Evolutionary conservation across 1,140 invertebrate genomes (phyloP).

Genomic region (Tribolium madens): DNA sequence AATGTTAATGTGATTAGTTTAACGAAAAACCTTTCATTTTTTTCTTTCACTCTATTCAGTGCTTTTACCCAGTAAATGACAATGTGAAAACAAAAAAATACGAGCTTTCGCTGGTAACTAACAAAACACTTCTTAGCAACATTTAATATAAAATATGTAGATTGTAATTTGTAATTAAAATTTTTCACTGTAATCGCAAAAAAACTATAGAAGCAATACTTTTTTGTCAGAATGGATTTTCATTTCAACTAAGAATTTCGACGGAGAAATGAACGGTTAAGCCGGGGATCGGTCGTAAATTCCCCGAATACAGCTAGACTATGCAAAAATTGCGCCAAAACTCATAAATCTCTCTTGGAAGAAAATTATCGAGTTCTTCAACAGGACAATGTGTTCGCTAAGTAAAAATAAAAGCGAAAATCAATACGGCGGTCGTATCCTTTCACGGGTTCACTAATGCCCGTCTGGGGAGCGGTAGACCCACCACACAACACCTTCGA

Average conservation of each 20-base stretch:
- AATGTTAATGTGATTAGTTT: slow-evolving; percentile 14
- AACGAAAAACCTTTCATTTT: slow-evolving; percentile 1
- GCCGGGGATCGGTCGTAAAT: slow-evolving; percentile 7
- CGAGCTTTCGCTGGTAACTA: background rate
- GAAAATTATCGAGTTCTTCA: slow-evolving; percentile 39
- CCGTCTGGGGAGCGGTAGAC: slow-evolving; percentile 45
- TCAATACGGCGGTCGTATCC: slow-evolving; percentile 44
- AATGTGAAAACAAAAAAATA: background rate
- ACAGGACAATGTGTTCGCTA: slow-evolving; percentile 37
- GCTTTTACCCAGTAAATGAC: too few species aligned
- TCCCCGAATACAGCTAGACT: slow-evolving; percentile 1
- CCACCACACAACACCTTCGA: slow-evolving; percentile 44
- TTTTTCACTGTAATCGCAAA: background rate
- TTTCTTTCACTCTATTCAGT: slow-evolving; percentile 1
- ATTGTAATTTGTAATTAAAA: slow-evolving; percentile 5
- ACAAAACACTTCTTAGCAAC: background rate
- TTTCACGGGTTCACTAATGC: slow-evolving; percentile 46
- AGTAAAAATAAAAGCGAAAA: slow-evolving; percentile 48
- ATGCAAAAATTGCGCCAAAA: slow-evolving; percentile 35
- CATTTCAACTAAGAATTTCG: slow-evolving; percentile 6
- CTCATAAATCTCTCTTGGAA: slow-evolving; percentile 32
- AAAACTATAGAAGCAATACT: too few species aligned
- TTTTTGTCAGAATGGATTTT: slow-evolving; percentile 7
- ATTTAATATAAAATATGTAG: slow-evolving; percentile 1
- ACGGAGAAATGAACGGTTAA: background rate